phyloP scores from a whole-genome alignment of 1,140 invertebrate genomes.

The Nautilus pompilius region DNA sequence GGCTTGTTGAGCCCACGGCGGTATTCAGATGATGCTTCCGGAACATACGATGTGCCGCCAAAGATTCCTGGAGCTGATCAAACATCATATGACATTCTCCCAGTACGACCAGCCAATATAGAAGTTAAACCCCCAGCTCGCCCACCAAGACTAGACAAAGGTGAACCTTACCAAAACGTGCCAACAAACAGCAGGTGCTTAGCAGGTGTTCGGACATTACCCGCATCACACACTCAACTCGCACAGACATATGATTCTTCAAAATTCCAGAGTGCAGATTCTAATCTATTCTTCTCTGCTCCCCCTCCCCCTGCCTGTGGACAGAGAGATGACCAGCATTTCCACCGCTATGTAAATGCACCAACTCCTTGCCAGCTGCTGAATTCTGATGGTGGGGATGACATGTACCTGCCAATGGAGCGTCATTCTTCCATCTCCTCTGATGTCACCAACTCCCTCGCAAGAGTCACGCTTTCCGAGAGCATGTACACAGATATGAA shows the following conservation, averaged over 20 bases:
- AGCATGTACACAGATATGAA: background rate
- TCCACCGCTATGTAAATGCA: conserved; percentile 1
- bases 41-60: background rate
- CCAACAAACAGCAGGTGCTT: conserved; percentile 25
- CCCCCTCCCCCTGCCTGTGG: background rate
- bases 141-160: background rate
- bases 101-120: background rate
- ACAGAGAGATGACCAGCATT: background rate
- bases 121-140: background rate
- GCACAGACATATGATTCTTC: no score
- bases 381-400: background rate
- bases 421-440: background rate
- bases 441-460: background rate
- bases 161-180: conserved; percentile 33
- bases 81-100: background rate
- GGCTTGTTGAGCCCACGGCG: background rate
- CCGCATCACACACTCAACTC: no score
- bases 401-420: conserved; percentile 1
- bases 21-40: background rate
- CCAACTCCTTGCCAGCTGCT: background rate
- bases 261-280: no score
- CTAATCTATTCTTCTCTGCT: background rate
- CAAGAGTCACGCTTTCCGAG: background rate
- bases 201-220: no score
- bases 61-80: background rate